These are phyloP conservation scores for Siniperca scherzeri DNA, from an alignment of 2,797 vertebrate genomes.

Conservation along the genomic window DNA sequence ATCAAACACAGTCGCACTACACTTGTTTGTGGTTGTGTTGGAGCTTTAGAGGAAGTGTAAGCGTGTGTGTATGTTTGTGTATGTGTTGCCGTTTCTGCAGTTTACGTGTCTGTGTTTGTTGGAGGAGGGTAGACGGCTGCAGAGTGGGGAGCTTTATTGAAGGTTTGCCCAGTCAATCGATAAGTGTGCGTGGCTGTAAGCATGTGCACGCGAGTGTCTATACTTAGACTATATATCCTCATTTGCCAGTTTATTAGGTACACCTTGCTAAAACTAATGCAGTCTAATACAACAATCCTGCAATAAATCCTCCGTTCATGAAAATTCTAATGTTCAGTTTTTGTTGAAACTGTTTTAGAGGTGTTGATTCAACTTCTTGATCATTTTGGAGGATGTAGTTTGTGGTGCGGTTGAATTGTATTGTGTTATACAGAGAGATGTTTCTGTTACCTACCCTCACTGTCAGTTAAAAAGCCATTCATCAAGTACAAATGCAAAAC, in stretches of 20 bases:
- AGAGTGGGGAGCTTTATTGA: conserved; percentile 49
- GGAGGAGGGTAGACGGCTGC: conserved; percentile 29
- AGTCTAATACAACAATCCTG: neutral
- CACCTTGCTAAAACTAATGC: neutral
- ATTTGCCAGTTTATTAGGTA: conserved; percentile 5
- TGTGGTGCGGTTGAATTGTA: neutral
- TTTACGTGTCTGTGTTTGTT: conserved; percentile 39
- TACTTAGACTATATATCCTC: conserved; percentile 13
- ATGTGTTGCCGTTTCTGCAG: conserved; percentile 5
- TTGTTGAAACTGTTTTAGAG: neutral
- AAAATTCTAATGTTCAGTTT: neutral
- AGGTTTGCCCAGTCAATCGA: conserved; percentile 56
- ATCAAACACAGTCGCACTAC: conserved; percentile 42
- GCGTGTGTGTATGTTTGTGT: conserved; percentile 27
- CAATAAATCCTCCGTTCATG: neutral
- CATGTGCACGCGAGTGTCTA: neutral
- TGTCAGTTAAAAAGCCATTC: neutral
- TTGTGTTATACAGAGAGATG: neutral
- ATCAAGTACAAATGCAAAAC: neutral
- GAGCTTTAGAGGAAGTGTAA: conserved; percentile 33
- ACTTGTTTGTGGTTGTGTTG: conserved; percentile 41
- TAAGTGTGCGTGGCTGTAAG: conserved; percentile 28
- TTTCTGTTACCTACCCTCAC: neutral
- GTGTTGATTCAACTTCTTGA: neutral
- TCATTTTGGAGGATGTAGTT: neutral